Evolutionary conservation across 37 sponge, comb jelly and placozoan species (phyloP), one percentile per base, ranked within the genome.

Genomic region (Ephydatia muelleri): DNA sequence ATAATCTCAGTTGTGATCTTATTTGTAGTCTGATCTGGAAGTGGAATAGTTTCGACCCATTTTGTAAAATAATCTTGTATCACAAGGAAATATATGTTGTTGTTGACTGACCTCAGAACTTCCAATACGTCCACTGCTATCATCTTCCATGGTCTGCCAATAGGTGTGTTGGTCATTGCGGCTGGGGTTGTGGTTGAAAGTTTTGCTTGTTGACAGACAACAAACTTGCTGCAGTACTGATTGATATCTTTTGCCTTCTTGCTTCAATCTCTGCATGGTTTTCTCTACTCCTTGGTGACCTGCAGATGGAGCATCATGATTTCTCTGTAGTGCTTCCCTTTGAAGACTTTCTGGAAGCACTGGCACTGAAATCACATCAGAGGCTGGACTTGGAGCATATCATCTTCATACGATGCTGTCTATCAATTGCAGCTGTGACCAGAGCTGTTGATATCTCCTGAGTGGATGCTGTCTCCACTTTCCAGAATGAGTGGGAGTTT

Each of bases 231-330:
- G 75, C 87, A 91, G 73, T 80, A 83, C 40, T 40, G 13, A 14
- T 80, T 43, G 22, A 76, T 82, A 73, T 88, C 88, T 12, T 0
- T 65, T 33, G 83, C 85, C 82, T 27, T 67, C 70, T 22, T 71
- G 40, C 19, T 70, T 76, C 25, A 92, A 33, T 19, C 85, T 33
- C 2, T 80, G 57, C 32, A 92, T 38, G 32, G 88, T 92, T 79
- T 84, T 88, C 34, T 85, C 88, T 33, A 65, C 38, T 37, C 88
- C 92, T 30, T 38, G 85, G 68, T 92, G 92, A 43, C 92, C 88
- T n/a, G 83, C 82, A 9, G 25, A 64, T 6, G 75, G 76, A 21
- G 37, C 47, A 31, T 89, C 81, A 76, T 89, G 80, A 27, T 26
- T 43, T 0, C 66, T 67, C 5, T 23, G 38, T 8, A 89, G 80